Base-by-base conservation (phyloP, 1,140 invertebrate species). In the Anoplolepis gracilipes region DNA sequence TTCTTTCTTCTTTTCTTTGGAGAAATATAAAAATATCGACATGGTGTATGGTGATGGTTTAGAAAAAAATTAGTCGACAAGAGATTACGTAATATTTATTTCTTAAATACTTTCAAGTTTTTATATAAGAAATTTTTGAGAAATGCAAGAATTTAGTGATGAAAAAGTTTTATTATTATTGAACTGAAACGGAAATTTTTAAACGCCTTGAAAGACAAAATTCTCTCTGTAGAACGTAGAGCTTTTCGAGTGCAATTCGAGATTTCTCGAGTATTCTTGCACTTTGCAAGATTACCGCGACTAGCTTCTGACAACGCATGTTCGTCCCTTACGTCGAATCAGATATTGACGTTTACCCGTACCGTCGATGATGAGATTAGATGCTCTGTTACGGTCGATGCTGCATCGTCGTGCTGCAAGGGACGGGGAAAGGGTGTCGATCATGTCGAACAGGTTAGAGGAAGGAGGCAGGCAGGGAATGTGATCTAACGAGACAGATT, bases 401-500 rank as follows among this genome's bases (percentile, higher is more conserved):
- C 30, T 69, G 62, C 42, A 57, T 30, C 33, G 22, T 69, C 77
- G 77, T 64, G 57, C 22, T 22, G 46, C n/a, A 25, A 33, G 46
- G 64, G 42, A 78, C 30, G 42, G 62, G 62, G 62, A 53, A 36
- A 69, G 77, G 64, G 46, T 70, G 77, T 79, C 64, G 72, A 77
- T 64, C 57, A 61, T 78, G 61, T 84, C 57, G 72, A 53, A n/a
- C 70, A 25, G 73, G 16, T 78, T 78, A 16, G 28, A 16, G 73
- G 28, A 62, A 53, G 16, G 42, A 55, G 28, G 53, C 28, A 62
- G 59, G 30, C 28, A 61, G 39, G 13, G 55, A 62, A 75, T 28
- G n/a, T 8, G 46, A 62, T 84, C 53, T 73, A 84, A 75, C 67
- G 70, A 84, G 69, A 84, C 53, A 84, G 79, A 84, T 49, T 64